Percentiles rank a stretch among this genome's conserved stretches.
phyloP scores from a whole-genome alignment of 2,797 vertebrate species.

The Sternotherus odoratus region DNA sequence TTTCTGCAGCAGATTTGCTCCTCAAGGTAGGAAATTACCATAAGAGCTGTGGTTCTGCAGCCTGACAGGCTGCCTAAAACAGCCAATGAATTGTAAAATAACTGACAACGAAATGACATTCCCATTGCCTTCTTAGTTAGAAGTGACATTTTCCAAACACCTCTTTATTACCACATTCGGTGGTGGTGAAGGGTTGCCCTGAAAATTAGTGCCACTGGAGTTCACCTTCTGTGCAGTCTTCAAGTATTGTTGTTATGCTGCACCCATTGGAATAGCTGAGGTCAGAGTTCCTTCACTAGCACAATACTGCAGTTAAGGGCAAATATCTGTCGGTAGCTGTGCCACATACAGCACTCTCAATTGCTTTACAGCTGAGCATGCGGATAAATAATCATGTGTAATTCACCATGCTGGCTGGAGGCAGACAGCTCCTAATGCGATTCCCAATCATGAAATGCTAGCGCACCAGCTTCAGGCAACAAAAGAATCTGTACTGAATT shows the following conservation, averaged over 20 bases:
- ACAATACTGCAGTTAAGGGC: fast-evolving
- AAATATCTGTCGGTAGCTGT: not conserved
- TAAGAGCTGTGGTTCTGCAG: not conserved
- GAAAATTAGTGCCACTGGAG: not conserved
- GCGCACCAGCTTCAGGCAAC: not conserved
- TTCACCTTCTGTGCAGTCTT: not conserved
- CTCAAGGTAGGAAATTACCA: slow-evolving; percentile 12
- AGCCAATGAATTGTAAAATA: not conserved
- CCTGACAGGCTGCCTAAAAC: not conserved
- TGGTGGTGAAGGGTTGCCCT: not conserved
- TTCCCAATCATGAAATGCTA: not conserved
- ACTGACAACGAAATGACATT: slow-evolving; percentile 19
- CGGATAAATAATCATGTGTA: slow-evolving; percentile 8
- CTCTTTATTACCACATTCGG: not conserved
- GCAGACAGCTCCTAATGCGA: slow-evolving; percentile 4
- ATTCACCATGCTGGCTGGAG: not conserved
- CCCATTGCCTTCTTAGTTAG: not conserved
- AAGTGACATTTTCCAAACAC: slow-evolving; percentile 10
- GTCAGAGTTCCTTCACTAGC: not conserved
- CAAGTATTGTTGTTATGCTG: not conserved
- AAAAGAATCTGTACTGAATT: not conserved
- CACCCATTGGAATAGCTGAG: not conserved
- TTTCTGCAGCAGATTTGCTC: not conserved
- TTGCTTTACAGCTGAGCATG: slow-evolving; percentile 25
- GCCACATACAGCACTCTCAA: not conserved